A percentile compares a stretch with the other conserved stretches of the same genome.
Evolutionary conservation across 2,888 invertebrate species (phyloP).

Genomic region (Tetheella fluctuosa): DNA sequence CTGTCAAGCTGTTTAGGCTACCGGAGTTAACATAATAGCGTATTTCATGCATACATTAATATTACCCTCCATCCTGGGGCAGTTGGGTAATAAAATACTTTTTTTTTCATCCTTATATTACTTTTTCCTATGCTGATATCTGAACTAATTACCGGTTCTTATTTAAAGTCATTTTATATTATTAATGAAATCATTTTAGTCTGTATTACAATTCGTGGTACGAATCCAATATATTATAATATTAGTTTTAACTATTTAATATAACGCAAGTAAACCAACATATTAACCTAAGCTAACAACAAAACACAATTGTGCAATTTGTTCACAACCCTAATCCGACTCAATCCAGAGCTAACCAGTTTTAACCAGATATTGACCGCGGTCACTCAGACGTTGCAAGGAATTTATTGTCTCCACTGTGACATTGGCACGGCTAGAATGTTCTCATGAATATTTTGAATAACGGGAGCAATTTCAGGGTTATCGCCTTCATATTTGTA

Average conservation of each 20-base stretch:
- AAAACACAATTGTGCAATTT: neutral
- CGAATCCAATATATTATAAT: no score
- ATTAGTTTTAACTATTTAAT: neutral
- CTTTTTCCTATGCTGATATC: no score
- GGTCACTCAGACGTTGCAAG: slow-evolving; percentile 13
- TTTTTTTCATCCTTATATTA: no score
- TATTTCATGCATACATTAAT: no score
- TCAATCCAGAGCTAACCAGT: slow-evolving; percentile 13
- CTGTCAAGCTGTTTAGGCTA: no score
- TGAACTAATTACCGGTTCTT: no score
- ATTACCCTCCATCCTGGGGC: no score
- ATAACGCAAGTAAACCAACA: neutral
- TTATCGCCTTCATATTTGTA: slow-evolving; percentile 13
- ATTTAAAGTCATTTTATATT: no score
- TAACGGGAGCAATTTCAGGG: slow-evolving; percentile 19
- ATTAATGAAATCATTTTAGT: no score
- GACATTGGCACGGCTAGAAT: slow-evolving; percentile 15
- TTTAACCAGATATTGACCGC: slow-evolving; percentile 17
- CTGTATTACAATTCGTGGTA: no score
- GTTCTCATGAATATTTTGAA: slow-evolving; percentile 37
- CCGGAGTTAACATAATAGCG: no score
- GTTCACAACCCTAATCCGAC: slow-evolving; percentile 14
- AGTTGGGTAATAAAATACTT: no score
- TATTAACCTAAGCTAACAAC: neutral
- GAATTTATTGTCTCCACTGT: slow-evolving; percentile 11